phyloP scores from a whole-genome alignment of 2,888 invertebrate genomes.

The Agrochola lota region DNA sequence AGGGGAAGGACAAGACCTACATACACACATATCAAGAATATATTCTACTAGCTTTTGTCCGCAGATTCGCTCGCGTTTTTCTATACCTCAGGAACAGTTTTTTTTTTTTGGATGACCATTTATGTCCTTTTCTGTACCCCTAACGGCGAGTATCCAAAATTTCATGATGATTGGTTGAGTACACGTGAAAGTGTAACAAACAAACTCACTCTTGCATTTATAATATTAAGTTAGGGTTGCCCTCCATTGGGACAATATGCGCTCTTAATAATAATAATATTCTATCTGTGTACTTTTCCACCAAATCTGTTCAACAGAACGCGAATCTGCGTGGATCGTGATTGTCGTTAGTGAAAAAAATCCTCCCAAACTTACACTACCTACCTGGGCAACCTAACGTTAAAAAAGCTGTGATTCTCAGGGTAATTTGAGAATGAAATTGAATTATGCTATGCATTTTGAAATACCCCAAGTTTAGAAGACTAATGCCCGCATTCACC shows the following conservation, averaged over 20 bases:
- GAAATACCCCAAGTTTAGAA: not conserved
- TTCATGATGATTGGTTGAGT: too few species aligned
- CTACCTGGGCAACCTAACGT: not conserved
- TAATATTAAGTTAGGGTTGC: not conserved
- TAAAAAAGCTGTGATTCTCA: not conserved
- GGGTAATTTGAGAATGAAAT: not conserved
- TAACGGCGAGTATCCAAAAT: too few species aligned
- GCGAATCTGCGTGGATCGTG: not conserved
- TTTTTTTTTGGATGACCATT: too few species aligned
- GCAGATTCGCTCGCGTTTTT: too few species aligned
- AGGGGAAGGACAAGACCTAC: too few species aligned
- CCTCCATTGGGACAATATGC: not conserved
- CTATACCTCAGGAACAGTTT: too few species aligned
- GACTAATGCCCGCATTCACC: too few species aligned
- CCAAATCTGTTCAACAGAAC: not conserved
- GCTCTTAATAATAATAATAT: not conserved
- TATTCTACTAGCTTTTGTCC: not conserved
- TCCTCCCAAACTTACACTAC: not conserved
- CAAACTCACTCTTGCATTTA: too few species aligned
- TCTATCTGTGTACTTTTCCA: not conserved
- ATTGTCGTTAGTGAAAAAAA: not conserved
- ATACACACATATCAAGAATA: not conserved
- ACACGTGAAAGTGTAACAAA: too few species aligned
- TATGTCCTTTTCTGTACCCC: too few species aligned
- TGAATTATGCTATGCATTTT: not conserved